Base-by-base conservation (phyloP, 2,888 invertebrate species). In the Parnassius smintheus region DNA sequence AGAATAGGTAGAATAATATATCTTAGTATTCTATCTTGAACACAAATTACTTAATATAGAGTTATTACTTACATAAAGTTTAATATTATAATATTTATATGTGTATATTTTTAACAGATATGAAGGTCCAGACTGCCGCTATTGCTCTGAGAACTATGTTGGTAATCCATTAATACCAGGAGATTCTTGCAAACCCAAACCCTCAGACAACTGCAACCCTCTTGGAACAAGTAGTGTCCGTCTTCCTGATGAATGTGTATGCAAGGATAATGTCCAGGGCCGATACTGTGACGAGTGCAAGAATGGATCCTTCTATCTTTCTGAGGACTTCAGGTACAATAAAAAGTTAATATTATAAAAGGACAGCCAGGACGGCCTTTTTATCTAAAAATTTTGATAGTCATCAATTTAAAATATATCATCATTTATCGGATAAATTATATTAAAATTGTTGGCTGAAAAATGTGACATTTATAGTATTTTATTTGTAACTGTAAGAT, bases 201-300 rank as follows among this genome's bases (percentile, higher is more conserved):
- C 74, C 0, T 77, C 80, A 2, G 89, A 82, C 64, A 85, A 86
- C 9, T 98, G 98, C 83, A 95, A 97, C 85, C 89, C 94, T 0
- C 90, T 94, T 8, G 98, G 98, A 46, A 96, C 97, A 9, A 78
- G 92, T 8, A 67, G 69, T 12, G 68, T 83, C 1, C 79, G 80
- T 2, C 69, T 75, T 41, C 68, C 91, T 72, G 77, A 91, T 90
- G 70, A 87, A 65, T 92, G 92, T 65, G 76, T 82, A 9, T 89
- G 89, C 76, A 90, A 89, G 70, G 85, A 81, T 55, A 94, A 95
- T 75, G 96, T 95, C 1, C 94, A 94, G 75, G 99, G 99, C 62
- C 92, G 94, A 9, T 94, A 93, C 77, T 99, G 99, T 86, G 95
- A 97, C 81, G 94, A 95, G 82, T 99, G 99, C 90, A 95, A 95